phyloP scores from a whole-genome alignment of 2,888 invertebrate genomes.

The Harmothoe impar region DNA sequence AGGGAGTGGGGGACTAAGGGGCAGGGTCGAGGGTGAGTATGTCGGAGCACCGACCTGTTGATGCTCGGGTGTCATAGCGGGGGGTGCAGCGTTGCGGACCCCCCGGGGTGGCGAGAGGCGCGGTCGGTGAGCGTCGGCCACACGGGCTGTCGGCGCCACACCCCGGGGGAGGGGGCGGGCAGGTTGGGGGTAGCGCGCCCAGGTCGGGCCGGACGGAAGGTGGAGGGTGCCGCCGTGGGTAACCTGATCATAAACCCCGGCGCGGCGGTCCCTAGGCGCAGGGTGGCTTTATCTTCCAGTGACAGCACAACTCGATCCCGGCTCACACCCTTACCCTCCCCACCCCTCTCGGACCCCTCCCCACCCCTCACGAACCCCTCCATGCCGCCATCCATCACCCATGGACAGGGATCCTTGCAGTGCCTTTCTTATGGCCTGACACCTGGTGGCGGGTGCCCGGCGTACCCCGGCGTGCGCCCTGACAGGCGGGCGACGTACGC shows the following conservation, averaged over 20 bases:
- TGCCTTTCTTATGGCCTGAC: constrained; percentile 35
- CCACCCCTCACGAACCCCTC: background rate
- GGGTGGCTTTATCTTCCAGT: constrained; percentile 3
- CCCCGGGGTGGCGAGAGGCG: constrained; percentile 25
- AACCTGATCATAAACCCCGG: constrained; percentile 36
- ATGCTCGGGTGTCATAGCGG: constrained; percentile 21
- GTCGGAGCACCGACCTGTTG: constrained; percentile 43
- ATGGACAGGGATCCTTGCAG: constrained; percentile 8
- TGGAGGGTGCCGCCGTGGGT: background rate
- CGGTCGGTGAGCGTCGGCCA: background rate
- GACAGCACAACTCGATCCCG: constrained; percentile 49
- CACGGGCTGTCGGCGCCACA: background rate
- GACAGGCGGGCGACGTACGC: background rate
- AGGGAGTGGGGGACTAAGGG: background rate
- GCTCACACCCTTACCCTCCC: background rate
- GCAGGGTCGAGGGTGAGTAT: background rate
- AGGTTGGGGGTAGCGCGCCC: background rate
- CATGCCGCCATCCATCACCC: constrained; percentile 11
- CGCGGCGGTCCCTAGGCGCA: background rate
- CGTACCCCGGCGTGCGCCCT: background rate
- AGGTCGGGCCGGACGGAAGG: background rate
- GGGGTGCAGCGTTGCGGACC: background rate
- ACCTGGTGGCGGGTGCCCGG: background rate
- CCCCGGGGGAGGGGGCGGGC: constrained; percentile 19
- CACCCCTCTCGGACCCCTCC: background rate